Evolutionary conservation across 1,140 invertebrate genomes (phyloP).

Genomic region (Meloidogyne exigua): DNA sequence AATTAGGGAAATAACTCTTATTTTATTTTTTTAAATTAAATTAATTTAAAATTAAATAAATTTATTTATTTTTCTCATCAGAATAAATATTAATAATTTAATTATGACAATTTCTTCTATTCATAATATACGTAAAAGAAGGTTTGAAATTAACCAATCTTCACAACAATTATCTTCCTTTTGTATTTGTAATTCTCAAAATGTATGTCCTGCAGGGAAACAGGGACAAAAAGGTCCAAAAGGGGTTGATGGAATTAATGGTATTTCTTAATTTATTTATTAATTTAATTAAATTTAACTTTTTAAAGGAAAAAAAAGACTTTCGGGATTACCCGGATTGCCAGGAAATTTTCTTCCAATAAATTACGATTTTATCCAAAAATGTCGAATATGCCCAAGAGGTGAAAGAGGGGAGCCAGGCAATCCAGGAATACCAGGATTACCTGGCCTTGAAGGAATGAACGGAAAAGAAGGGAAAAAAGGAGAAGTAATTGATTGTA

Average conservation of each 20-base stretch:
- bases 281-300: neutral
- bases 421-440: neutral
- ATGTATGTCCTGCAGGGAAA: conserved; percentile 1
- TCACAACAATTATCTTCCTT: neutral
- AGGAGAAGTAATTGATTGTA: neutral
- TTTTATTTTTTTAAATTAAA: no score
- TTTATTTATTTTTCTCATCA: no score
- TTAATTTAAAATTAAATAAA: no score
- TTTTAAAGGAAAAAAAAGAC: neutral
- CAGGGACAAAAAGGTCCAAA: neutral
- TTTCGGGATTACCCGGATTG: neutral
- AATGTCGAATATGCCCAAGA: conserved; percentile 15
- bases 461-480: neutral
- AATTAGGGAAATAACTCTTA: no score
- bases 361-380: neutral
- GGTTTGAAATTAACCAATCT: neutral
- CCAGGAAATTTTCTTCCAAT: conserved; percentile 7
- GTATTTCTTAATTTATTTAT: neutral
- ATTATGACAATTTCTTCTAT: neutral
- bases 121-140: neutral
- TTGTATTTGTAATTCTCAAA: neutral
- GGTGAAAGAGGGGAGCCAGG: conserved; percentile 10
- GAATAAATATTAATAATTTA: no score
- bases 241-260: neutral
- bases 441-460: neutral